Evolutionary conservation across 2,797 vertebrate genomes (phyloP), one percentile per base, ranked within the genome.

Genomic region (Hippoglossus hippoglossus): DNA sequence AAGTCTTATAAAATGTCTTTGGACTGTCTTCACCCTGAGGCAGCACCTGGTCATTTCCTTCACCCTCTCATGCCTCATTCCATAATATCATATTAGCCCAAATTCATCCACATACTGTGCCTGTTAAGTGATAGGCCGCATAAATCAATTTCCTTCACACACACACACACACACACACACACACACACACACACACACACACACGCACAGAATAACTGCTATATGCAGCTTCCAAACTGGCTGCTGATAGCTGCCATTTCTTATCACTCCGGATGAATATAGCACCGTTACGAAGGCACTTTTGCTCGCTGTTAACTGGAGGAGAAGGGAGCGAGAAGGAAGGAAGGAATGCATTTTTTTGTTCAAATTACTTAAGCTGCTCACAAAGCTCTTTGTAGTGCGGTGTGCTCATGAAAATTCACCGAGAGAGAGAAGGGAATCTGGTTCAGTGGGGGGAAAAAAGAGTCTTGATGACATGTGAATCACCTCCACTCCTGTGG

Each of bases 171-270:
- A 74, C 80, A 87, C 44, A 46, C 44, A 46, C 16, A 18, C 41
- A 15, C 41, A 44, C 41, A 44, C 41, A 44, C 41, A 15, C 41
- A 15, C 41, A 44, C 63, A 57, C 31, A 84, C 60, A 78, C 26
- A 78, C 60, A 80, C 73, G 69, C 75, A 74, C 80, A 87, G 81
- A 88, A 72, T 84, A 86, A 89, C 59, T 70, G 82, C 81, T 73
- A 77, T 74, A 73, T 79, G 84, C 75, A 28, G 80, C 80, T 88
- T 81, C 75, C 64, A 64, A 83, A 81, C 75, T 41, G 75, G 80
- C 87, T 78, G 85, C 88, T 89, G 89, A 92, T 92, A 85, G 89
- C 90, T 88, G 84, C 88, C 86, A 82, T 92, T 91, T 89, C 89
- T 92, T 91, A 92, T 92, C 91, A 72, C 79, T 67, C 39, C 41